phyloP scores from a whole-genome alignment of 1,140 invertebrate genomes.

The Drosophila orosa region DNA sequence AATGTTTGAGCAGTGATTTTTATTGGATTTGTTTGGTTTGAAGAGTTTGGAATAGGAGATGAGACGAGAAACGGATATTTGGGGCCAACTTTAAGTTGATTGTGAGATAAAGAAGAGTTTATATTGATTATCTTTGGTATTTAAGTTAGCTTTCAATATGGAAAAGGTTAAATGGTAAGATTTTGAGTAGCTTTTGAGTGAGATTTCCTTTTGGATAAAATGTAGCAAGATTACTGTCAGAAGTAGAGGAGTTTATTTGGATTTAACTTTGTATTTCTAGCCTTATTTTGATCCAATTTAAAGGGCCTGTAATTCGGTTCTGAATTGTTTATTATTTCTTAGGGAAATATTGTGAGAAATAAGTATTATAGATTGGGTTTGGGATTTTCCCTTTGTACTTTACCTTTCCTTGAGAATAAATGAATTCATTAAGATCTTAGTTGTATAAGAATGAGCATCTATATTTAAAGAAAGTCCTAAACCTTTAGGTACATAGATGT shows the following conservation, averaged over 20 bases:
- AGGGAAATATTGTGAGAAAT: neutral
- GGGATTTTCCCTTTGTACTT: no score
- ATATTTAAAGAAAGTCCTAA: neutral
- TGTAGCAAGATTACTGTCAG: neutral
- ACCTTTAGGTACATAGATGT: neutral
- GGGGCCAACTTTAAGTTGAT: slow-evolving; percentile 3
- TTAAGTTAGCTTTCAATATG: neutral
- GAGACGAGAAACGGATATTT: slow-evolving; percentile 8
- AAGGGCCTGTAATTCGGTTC: neutral
- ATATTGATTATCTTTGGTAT: slow-evolving; percentile 18
- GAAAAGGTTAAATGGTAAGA: slow-evolving; percentile 4
- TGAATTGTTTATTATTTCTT: neutral
- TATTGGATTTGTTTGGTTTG: slow-evolving; percentile 28
- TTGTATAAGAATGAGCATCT: neutral
- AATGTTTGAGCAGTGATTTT: slow-evolving; percentile 33
- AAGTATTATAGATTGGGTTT: no score
- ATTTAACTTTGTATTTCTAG: neutral
- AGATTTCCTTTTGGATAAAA: neutral
- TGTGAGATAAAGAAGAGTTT: slow-evolving; percentile 8
- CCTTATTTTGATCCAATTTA: neutral
- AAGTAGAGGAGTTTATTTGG: neutral
- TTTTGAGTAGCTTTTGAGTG: neutral
- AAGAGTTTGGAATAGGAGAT: slow-evolving; percentile 23
- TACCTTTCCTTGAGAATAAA: no score
- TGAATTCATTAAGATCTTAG: neutral